phyloP scores from a whole-genome alignment of 2,113 vertebrate genomes.

The Macrotis lagotis region DNA sequence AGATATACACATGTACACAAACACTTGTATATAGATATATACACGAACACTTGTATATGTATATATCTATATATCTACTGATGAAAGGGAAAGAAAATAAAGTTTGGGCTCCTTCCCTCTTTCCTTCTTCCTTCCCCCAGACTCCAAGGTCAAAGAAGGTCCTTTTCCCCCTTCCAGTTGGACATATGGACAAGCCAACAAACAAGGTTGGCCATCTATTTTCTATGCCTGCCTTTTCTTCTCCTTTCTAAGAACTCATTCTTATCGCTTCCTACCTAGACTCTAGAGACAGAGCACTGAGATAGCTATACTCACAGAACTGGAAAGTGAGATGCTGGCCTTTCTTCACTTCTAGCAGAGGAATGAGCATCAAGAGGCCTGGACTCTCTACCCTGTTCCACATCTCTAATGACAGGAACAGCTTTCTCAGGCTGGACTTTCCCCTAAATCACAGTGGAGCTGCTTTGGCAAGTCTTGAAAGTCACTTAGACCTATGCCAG shows the following conservation, averaged over 20 bases:
- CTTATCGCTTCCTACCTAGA: not conserved
- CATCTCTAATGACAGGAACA: not conserved
- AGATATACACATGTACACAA: too few relatives aligned
- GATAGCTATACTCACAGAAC: not conserved
- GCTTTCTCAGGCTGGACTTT: not conserved
- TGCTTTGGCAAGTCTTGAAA: not conserved
- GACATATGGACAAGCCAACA: not conserved
- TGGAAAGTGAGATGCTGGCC: not conserved
- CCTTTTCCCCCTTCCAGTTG: not conserved
- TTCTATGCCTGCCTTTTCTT: not conserved
- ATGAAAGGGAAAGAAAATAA: not conserved
- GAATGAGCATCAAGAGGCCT: not conserved
- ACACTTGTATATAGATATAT: too few relatives aligned
- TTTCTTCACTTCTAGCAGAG: not conserved
- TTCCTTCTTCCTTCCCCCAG: not conserved
- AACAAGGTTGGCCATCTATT: not conserved
- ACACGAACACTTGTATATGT: too few relatives aligned
- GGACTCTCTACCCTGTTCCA: not conserved
- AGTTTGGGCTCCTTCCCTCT: constrained; percentile 1
- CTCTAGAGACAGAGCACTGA: not conserved
- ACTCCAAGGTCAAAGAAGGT: constrained; percentile 1
- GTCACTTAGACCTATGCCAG: not conserved
- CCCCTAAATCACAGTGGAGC: not conserved
- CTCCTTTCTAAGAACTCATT: not conserved
- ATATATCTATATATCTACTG: too few relatives aligned